Percentiles rank a stretch among this genome's conserved stretches.
phyloP scores from a whole-genome alignment of 1,140 invertebrate genomes.

The Eriosoma lanigerum region DNA sequence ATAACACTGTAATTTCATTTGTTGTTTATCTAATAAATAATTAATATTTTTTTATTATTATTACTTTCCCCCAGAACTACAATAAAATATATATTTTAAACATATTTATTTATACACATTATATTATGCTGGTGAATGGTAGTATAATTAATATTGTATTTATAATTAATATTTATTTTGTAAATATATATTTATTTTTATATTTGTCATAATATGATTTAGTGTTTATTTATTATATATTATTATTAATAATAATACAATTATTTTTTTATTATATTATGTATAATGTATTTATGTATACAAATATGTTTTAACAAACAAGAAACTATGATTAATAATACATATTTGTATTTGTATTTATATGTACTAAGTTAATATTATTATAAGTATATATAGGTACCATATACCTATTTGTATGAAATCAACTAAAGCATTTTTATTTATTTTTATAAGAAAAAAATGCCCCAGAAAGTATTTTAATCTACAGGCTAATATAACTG shows the following conservation, averaged over 20 bases:
- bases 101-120: neutral
- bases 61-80: neutral
- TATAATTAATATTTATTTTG: conserved; percentile 12
- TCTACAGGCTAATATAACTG: too few relatives aligned
- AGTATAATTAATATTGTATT: neutral
- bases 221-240: neutral
- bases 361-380: neutral
- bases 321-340: neutral
- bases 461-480: too few relatives aligned
- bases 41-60: neutral
- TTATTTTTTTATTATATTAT: too few relatives aligned
- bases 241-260: too few relatives aligned
- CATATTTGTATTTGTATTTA: conserved; percentile 11
- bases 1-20: neutral
- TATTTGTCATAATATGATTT: neutral
- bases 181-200: conserved; percentile 29
- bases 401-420: neutral
- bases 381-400: neutral
- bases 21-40: neutral
- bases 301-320: neutral
- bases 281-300: too few relatives aligned
- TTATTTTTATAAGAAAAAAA: too few relatives aligned
- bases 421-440: conserved; percentile 12
- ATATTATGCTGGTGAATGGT: neutral
- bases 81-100: conserved; percentile 4